Percentiles rank a stretch among this genome's conserved stretches.
Conservation (phyloP, 2,797 vertebrate species). For the Streptopelia turtur region DNA sequence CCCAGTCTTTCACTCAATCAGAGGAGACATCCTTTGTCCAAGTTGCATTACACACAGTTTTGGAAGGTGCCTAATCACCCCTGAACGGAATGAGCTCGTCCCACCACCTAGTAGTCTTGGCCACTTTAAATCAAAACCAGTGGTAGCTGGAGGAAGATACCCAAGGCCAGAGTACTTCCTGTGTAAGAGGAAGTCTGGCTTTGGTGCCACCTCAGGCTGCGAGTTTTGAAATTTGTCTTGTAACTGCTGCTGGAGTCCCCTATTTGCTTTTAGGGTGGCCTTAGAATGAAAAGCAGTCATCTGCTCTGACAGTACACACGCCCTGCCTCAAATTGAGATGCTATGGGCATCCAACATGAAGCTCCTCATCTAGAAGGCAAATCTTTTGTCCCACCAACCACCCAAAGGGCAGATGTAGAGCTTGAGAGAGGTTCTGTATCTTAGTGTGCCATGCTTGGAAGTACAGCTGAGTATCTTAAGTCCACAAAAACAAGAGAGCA, state of each 20-base stretch:
- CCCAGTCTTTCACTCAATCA: neutral
- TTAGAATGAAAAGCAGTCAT: neutral
- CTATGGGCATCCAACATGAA: neutral
- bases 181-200: neutral
- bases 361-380: neutral
- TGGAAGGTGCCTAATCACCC: neutral
- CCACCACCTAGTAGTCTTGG: neutral
- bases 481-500: neutral
- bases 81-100: neutral
- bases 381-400: neutral
- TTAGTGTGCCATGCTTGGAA: fast-evolving
- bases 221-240: neutral
- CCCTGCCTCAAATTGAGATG: neutral
- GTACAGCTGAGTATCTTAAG: neutral
- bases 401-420: neutral
- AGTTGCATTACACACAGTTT: neutral
- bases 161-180: neutral
- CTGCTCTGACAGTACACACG: fast-evolving
- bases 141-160: neutral
- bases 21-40: neutral
- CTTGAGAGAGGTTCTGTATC: neutral
- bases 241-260: neutral
- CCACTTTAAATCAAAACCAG: neutral
- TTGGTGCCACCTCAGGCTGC: neutral
- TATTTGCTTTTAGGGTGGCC: neutral